Evolutionary conservation across 2,797 vertebrate genomes (phyloP).

Genomic region (Myioborus melanocephalus): DNA sequence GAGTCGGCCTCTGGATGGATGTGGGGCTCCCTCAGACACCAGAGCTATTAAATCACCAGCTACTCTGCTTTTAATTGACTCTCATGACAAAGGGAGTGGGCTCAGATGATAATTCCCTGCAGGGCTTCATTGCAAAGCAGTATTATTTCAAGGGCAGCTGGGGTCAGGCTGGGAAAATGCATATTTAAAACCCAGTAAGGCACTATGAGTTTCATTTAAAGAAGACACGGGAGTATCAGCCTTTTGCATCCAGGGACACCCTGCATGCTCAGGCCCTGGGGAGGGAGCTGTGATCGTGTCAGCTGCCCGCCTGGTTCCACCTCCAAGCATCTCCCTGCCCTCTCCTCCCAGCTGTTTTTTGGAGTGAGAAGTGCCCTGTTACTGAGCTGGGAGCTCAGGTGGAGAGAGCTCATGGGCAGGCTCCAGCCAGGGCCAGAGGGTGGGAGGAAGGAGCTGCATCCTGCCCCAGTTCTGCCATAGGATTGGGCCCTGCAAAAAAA

Average conservation of each 20-base stretch:
- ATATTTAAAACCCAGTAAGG: background rate
- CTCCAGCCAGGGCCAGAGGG: background rate
- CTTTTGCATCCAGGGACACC: background rate
- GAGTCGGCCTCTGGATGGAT: background rate
- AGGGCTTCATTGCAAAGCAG: background rate
- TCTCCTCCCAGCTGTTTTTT: background rate
- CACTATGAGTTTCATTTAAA: background rate
- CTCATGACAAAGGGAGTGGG: constrained; percentile 23
- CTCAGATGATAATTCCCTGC: constrained; percentile 2
- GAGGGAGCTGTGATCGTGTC: background rate
- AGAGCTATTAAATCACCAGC: constrained; percentile 35
- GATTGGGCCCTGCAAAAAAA: background rate
- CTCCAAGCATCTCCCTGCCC: background rate
- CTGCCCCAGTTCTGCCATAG: background rate
- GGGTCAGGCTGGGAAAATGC: background rate
- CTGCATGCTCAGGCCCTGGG: background rate
- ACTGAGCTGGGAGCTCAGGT: background rate
- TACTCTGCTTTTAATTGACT: constrained; percentile 55
- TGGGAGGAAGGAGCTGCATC: background rate
- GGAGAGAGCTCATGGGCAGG: background rate
- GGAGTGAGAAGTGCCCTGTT: background rate
- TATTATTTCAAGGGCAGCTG: constrained; percentile 29
- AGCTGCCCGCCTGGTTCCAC: background rate
- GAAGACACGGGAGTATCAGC: background rate
- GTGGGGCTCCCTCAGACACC: background rate